Base-by-base conservation (phyloP, 2,113 vertebrate genomes). In the Embiotoca jacksoni region DNA sequence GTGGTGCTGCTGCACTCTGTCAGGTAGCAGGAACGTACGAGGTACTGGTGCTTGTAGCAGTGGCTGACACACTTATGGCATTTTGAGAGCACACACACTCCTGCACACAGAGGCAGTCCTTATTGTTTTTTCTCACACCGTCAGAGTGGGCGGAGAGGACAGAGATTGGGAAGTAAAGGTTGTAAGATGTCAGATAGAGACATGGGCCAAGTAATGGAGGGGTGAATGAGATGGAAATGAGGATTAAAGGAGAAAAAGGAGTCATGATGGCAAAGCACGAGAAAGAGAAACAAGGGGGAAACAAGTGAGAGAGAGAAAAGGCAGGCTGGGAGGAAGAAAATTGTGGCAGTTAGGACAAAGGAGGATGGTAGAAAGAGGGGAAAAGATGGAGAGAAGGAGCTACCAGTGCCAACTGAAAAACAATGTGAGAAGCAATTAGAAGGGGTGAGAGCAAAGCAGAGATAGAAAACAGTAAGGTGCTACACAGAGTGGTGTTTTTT, bases 91-190 rank as follows among this genome's bases (percentile, higher is more conserved):
- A 95, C 94, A 95, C 94, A 56, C 93, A 92, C 76, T 78, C 84
- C 0, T 62, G 70, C 88, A 96, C 93, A 74, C 90, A 87, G 86
- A 76, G 81, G 95, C 95, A 96, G 81, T 95, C 94, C 75, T 94
- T 95, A 65, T 78, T 65, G 95, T 74, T 96, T 94, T 81, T 96
- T 96, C 93, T 97, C 95, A 64, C 96, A 95, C 8, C 94, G 93
- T 95, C 95, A 96, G 80, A 32, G 73, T 37, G 63, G 78, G 35
- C 62, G 36, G 37, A 57, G 65, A 57, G 55, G 61, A 70, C 30
- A 53, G 37, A 46, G 62, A 78, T 66, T 57, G 70, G 60, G 47
- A 62, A 71, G 62, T 58, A 78, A 80, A 82, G 70, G 80, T 52
- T 39, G 47, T 73, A 65, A 67, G 64, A 65, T 72, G 66, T 75